Percentiles rank a stretch among this genome's conserved stretches.
phyloP scores from a whole-genome alignment of 2,888 invertebrate species.

The Drosophila pegasa region DNA sequence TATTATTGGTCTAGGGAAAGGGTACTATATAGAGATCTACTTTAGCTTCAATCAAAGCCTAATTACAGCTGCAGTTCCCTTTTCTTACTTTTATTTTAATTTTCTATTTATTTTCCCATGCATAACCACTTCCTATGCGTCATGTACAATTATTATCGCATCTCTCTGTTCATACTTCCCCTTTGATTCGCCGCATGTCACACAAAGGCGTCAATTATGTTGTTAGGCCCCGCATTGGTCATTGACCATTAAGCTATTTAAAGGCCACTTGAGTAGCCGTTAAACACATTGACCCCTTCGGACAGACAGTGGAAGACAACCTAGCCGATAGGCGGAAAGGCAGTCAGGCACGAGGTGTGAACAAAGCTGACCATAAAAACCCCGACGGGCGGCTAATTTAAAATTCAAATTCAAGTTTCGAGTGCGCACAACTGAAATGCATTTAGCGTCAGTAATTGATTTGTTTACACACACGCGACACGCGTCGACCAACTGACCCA shows the following conservation, averaged over 20 bases:
- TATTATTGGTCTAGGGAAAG: not conserved
- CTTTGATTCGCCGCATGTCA: constrained; percentile 25
- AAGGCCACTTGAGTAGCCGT: constrained; percentile 63
- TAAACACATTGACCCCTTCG: constrained; percentile 63
- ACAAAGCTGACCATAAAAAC: constrained; percentile 56
- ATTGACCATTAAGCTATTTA: constrained; percentile 48
- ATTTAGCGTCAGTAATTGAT: constrained; percentile 77
- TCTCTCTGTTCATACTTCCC: not conserved
- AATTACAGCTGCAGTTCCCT: too few relatives aligned
- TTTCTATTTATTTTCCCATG: not conserved
- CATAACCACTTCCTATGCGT: not conserved
- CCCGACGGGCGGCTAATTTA: constrained; percentile 59
- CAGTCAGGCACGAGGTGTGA: constrained; percentile 51
- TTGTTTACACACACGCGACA: constrained; percentile 77
- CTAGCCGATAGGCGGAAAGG: not conserved
- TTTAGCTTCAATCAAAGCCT: too few relatives aligned
- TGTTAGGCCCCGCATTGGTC: constrained; percentile 27
- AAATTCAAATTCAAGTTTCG: constrained; percentile 69
- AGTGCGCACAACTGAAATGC: constrained; percentile 59
- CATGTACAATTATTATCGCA: constrained; percentile 9
- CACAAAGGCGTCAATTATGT: constrained; percentile 41
- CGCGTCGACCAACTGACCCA: constrained; percentile 60
- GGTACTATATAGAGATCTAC: not conserved
- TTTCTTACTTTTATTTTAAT: not conserved
- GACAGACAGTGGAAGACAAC: constrained; percentile 11